A percentile compares a stretch with the other conserved stretches of the same genome.
Conservation (phyloP, 2,797 vertebrate species). For the Falco biarmicus region DNA sequence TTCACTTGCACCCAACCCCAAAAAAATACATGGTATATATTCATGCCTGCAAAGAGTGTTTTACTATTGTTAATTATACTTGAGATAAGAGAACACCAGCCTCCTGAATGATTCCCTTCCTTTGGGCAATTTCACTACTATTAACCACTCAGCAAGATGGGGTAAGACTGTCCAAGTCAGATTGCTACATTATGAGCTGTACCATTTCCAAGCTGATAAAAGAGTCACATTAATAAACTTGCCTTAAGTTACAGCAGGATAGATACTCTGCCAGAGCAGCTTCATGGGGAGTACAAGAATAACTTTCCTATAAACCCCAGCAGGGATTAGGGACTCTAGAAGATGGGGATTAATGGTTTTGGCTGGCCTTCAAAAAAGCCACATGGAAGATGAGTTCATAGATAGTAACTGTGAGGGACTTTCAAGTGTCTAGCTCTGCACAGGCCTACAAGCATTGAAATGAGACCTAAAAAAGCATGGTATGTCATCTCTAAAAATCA, state of each 20-base stretch:
- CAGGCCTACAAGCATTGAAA: neutral
- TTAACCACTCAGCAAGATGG: neutral
- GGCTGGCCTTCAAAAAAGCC: constrained; percentile 53
- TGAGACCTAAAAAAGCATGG: neutral
- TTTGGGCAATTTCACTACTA: neutral
- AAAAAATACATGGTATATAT: accelerated
- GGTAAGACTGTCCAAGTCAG: neutral
- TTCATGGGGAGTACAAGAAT: constrained; percentile 36
- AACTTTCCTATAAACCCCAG: constrained; percentile 49
- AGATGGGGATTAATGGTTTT: constrained; percentile 62
- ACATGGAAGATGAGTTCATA: constrained; percentile 66
- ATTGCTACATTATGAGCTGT: neutral
- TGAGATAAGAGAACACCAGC: neutral
- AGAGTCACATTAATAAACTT: constrained; percentile 39
- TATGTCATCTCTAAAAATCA: neutral
- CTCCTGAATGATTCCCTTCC: neutral
- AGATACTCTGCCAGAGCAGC: constrained; percentile 25
- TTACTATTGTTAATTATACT: accelerated
- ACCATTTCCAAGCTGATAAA: neutral
- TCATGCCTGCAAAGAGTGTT: neutral
- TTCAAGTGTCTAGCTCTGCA: neutral
- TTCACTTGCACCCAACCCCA: neutral
- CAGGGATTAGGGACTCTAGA: constrained; percentile 54
- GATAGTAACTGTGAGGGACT: constrained; percentile 46
- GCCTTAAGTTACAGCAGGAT: constrained; percentile 24